phyloP scores from a whole-genome alignment of 35 echinoderm and acorn worm genomes.

The Lytechinus variegatus region DNA sequence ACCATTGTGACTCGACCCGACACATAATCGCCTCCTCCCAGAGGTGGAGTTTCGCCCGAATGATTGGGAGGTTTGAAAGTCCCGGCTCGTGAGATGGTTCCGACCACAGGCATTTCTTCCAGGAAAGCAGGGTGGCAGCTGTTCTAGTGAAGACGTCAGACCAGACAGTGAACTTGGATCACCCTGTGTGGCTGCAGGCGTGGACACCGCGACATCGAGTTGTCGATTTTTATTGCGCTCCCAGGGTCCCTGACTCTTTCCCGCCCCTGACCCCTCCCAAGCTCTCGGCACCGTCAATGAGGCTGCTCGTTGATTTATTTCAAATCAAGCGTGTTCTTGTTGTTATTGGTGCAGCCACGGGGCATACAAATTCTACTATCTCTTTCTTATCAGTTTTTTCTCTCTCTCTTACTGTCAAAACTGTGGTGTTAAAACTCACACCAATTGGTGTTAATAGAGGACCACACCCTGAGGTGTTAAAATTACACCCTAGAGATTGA shows the following conservation, averaged over 20 bases:
- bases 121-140: not conserved
- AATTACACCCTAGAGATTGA: too few relatives aligned
- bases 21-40: not conserved
- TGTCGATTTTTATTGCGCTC: not conserved
- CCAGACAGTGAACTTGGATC: not conserved
- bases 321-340: not conserved
- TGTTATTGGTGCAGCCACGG: not conserved
- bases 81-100: not conserved
- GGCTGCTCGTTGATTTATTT: not conserved
- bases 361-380: too few relatives aligned
- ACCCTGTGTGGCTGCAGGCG: not conserved
- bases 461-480: too few relatives aligned
- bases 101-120: not conserved
- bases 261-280: not conserved
- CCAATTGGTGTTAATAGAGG: too few relatives aligned
- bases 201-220: not conserved
- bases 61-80: not conserved
- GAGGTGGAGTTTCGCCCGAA: not conserved
- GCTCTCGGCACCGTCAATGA: not conserved
- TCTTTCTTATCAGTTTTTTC: too few relatives aligned
- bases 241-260: not conserved
- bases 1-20: not conserved
- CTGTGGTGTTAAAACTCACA: too few relatives aligned
- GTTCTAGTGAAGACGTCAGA: slow-evolving; percentile 2
- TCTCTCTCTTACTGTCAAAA: too few relatives aligned